Evolutionary conservation across 2,888 invertebrate species (phyloP).

Genomic region (Timema cristinae): DNA sequence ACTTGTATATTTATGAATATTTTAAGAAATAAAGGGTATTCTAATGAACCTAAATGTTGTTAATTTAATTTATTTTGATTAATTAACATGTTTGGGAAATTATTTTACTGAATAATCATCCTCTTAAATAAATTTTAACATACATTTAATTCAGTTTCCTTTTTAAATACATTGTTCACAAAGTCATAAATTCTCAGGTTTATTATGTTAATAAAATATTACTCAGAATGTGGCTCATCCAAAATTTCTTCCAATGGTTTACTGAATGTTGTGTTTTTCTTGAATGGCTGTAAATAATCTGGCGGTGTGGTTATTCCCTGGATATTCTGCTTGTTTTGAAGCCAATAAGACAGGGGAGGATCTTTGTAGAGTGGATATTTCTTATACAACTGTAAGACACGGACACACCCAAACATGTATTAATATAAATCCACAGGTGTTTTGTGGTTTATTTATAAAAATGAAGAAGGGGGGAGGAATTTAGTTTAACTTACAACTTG

Average conservation of each 20-base stretch:
- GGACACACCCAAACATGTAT: too few relatives aligned
- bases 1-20: constrained; percentile 32
- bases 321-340: not conserved
- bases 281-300: constrained; percentile 15
- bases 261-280: constrained; percentile 15
- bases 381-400: constrained; percentile 14
- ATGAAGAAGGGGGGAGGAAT: too few relatives aligned
- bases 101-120: too few relatives aligned
- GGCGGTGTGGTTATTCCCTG: constrained; percentile 6
- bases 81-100: not conserved
- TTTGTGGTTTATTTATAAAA: too few relatives aligned
- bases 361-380: constrained; percentile 19
- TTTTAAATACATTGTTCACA: too few relatives aligned
- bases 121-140: not conserved
- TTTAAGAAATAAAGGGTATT: constrained; percentile 31
- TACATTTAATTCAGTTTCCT: too few relatives aligned
- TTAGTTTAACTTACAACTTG: too few relatives aligned
- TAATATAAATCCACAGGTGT: too few relatives aligned
- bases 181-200: too few relatives aligned
- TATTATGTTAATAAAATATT: too few relatives aligned
- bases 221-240: not conserved
- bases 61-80: not conserved
- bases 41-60: constrained; percentile 18
- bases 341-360: constrained; percentile 16
- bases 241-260: constrained; percentile 15